Base-by-base conservation (phyloP, 2,797 vertebrate genomes). In the Mormyrops attenuatus region DNA sequence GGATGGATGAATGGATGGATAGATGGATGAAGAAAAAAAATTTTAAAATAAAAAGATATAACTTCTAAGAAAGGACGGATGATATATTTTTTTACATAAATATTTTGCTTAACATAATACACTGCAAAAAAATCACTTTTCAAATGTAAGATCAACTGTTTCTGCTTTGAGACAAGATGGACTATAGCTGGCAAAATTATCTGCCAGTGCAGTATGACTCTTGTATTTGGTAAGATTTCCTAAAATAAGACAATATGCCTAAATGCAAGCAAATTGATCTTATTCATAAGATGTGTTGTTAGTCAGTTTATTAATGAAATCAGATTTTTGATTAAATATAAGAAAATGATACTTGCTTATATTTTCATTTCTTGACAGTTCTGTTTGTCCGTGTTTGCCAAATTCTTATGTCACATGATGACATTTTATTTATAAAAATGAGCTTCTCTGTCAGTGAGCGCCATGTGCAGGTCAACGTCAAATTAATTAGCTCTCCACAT, bases 401-500 rank as follows among this genome's bases (percentile, higher is more conserved):
- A 11, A 82, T 82, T 82, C 17, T 73, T 6, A 73, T 17, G 30
- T 38, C 66, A 73, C 73, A 80, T 11, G 17, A 44, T 44, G 41
- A 13, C 47, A 85, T 30, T 85, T 50, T 84, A 84, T 22, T 84
- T 89, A 86, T 92, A 92, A 92, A 91, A 88, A 88, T 22, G 49
- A 91, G 91, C 92, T 92, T 92, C 91, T 92, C 89, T 89, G 85
- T 91, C 88, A 90, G 89, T 90, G 89, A 89, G 88, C 85, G 90
- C 69, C 87, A 88, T 90, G 63, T 87, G 89, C 69, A 93, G 91
- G 91, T 92, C 90, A 92, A 91, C 73, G 41, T 91, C 90, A 90
- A 91, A 92, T 92, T 91, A 93, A 92, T 92, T 92, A 93, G 92
- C 91, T 92, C 91, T 47, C n/a, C 47, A n/a, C 11, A 26, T 52